A percentile compares a stretch with the other conserved stretches of the same genome.
phyloP scores from a whole-genome alignment of 2,113 vertebrate species.

The Sardina pilchardus region DNA sequence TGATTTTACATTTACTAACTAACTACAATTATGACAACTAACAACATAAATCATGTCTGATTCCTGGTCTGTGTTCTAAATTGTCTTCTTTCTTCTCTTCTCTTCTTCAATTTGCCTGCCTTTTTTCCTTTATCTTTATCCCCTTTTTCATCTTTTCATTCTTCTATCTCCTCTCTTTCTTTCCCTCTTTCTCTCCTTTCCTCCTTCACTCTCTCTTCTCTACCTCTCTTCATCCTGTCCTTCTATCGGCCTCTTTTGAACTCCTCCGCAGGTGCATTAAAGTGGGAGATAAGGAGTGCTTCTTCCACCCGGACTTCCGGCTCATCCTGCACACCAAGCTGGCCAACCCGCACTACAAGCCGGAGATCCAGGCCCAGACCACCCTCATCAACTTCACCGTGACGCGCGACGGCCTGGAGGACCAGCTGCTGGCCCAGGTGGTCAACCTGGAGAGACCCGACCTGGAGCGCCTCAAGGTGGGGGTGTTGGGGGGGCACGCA shows the following conservation, averaged over 20 bases:
- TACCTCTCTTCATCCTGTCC: not conserved
- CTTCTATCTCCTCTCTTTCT: not conserved
- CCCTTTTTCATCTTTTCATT: not conserved
- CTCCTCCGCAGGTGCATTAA: slow-evolving; percentile 69
- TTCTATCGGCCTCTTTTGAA: not conserved
- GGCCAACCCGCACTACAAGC: slow-evolving; percentile 74
- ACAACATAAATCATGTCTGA: no score
- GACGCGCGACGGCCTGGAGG: slow-evolving; percentile 66
- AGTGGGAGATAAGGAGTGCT: slow-evolving; percentile 73
- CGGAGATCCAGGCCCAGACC: slow-evolving; percentile 74
- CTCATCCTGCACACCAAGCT: slow-evolving; percentile 75
- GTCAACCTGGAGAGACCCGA: slow-evolving; percentile 73
- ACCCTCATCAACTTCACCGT: slow-evolving; percentile 75
- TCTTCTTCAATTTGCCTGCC: no score
- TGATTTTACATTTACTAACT: no score
- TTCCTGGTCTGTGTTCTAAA: no score
- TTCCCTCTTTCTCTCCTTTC: not conserved
- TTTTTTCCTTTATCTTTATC: not conserved
- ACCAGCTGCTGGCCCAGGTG: slow-evolving; percentile 73
- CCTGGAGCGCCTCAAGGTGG: slow-evolving; percentile 70
- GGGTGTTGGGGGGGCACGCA: slow-evolving; percentile 34
- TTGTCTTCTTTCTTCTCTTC: not conserved
- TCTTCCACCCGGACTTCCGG: slow-evolving; percentile 72
- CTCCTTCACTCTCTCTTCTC: not conserved
- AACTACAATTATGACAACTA: no score